A percentile compares a stretch with the other conserved stretches of the same genome.
phyloP scores from a whole-genome alignment of 1,140 invertebrate species.

The Microplitis mediator region DNA sequence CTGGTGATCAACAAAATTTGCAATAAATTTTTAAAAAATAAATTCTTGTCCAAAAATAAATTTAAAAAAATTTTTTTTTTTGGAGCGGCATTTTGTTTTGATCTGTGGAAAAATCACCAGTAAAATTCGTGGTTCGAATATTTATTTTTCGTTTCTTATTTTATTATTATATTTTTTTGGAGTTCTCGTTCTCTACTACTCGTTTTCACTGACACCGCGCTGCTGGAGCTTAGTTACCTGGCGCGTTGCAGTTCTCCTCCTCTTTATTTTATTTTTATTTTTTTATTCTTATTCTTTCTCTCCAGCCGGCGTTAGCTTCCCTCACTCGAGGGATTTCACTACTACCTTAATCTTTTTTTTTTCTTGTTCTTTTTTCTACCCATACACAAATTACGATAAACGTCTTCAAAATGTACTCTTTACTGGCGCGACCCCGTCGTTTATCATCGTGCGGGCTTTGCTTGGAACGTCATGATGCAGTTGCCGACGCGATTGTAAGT shows the following conservation, averaged over 20 bases:
- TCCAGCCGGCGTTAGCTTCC: background rate
- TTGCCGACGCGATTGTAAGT: background rate
- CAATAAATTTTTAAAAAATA: no score
- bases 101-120: no score
- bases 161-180: background rate
- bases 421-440: constrained; percentile 1
- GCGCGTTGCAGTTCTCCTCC: constrained; percentile 15
- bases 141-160: background rate
- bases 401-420: constrained; percentile 19
- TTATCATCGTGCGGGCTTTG: constrained; percentile 12
- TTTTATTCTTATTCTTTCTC: background rate
- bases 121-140: no score
- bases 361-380: background rate
- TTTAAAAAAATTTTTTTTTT: no score
- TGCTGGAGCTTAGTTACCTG: constrained; percentile 11
- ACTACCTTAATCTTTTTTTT: background rate
- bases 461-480: background rate
- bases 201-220: constrained; percentile 18
- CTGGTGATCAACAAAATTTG: no score
- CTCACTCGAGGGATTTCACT: background rate
- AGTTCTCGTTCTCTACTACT: background rate
- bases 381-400: constrained; percentile 18
- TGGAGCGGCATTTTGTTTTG: no score
- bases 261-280: constrained; percentile 19
- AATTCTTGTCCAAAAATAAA: no score